Evolutionary conservation across 2,888 invertebrate species (phyloP).

Genomic region (Hypolimnas misippus): DNA sequence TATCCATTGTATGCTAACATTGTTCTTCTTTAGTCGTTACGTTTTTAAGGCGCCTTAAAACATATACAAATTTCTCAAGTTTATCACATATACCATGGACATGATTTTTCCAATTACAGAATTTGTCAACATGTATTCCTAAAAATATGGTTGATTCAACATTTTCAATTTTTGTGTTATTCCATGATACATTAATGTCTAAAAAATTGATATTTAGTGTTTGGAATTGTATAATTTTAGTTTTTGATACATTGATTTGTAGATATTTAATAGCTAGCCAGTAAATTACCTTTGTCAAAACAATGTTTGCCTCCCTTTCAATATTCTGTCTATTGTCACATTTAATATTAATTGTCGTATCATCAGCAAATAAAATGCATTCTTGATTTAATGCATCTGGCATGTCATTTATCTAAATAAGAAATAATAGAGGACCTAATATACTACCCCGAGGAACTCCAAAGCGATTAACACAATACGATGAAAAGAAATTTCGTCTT

Average conservation of each 20-base stretch:
- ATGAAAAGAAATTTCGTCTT: not conserved
- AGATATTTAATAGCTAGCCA: constrained; percentile 14
- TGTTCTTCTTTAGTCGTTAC: constrained; percentile 9
- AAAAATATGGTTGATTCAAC: constrained; percentile 18
- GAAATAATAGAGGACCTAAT: constrained; percentile 15
- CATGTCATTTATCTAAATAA: constrained; percentile 16
- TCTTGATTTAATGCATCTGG: constrained; percentile 2
- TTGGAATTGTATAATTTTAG: constrained; percentile 15
- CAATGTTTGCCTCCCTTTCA: not conserved
- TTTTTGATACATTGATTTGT: constrained; percentile 12
- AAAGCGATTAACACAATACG: constrained; percentile 11
- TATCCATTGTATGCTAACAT: constrained; percentile 35
- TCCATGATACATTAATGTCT: constrained; percentile 3
- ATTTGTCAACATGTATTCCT: constrained; percentile 27
- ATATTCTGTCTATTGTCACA: constrained; percentile 4
- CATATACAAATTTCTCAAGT: constrained; percentile 33
- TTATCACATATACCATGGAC: constrained; percentile 32
- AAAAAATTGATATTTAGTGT: constrained; percentile 10
- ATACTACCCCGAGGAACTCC: not conserved
- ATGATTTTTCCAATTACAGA: constrained; percentile 32
- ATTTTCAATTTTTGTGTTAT: constrained; percentile 17
- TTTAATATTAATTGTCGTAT: constrained; percentile 13
- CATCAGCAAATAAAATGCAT: constrained; percentile 21
- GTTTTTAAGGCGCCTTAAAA: constrained; percentile 20
- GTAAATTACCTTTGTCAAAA: constrained; percentile 1